These are phyloP conservation scores for Myanophis thanlyinensis DNA, from an alignment of 2,113 vertebrate genomes.

Conservation along the genomic window DNA sequence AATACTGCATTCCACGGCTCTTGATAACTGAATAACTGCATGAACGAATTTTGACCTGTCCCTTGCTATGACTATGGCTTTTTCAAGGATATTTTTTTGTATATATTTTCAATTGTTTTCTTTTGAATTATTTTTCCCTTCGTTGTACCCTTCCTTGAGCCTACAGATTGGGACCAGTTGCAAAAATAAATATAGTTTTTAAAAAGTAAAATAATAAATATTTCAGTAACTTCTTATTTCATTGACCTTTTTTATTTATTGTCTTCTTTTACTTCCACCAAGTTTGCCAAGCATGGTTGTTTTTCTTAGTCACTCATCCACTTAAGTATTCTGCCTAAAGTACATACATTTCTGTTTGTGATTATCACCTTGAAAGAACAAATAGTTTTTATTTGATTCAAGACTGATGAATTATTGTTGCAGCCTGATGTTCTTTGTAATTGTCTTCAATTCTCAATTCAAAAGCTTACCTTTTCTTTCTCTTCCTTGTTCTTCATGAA, in stretches of 20 bases:
- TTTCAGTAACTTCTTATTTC: neutral
- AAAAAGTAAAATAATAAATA: neutral
- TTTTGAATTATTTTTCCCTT: neutral
- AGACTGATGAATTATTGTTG: neutral
- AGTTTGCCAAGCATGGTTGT: neutral
- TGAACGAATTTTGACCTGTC: neutral
- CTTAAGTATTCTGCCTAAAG: neutral
- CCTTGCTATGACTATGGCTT: neutral
- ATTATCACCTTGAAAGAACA: neutral
- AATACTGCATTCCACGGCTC: neutral
- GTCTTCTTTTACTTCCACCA: neutral
- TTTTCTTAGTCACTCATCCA: neutral
- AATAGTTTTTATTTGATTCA: neutral
- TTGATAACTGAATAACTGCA: neutral
- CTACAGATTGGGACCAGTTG: neutral
- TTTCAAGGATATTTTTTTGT: neutral
- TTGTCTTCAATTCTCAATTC: neutral
- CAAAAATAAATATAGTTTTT: neutral
- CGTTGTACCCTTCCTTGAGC: neutral
- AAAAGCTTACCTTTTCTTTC: neutral
- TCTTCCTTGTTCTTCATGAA: neutral
- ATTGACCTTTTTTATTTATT: neutral
- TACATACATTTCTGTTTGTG: neutral
- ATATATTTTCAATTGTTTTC: neutral
- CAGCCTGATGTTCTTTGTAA: neutral